A percentile compares a stretch with the other conserved stretches of the same genome.
Evolutionary conservation across 2,888 invertebrate species (phyloP).

Genomic region (Cybosia mesomella): DNA sequence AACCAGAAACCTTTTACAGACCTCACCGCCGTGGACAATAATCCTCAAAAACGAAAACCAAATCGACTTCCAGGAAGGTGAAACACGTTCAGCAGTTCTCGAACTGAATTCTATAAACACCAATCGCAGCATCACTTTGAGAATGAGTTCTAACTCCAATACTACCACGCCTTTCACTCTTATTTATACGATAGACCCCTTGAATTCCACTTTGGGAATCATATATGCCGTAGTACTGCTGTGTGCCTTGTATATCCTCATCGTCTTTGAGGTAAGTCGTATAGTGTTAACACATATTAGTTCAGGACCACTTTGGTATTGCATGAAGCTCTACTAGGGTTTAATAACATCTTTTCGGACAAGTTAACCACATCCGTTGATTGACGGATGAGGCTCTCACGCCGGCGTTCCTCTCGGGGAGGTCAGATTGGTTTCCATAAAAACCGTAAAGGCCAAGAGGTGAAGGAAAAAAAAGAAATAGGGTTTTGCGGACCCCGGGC

Average conservation of each 20-base stretch:
- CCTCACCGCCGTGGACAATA: constrained; percentile 87
- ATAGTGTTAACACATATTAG: too few species aligned
- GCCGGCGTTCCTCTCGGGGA: too few species aligned
- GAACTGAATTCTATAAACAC: constrained; percentile 46
- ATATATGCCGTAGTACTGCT: constrained; percentile 26
- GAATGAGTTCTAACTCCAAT: constrained; percentile 15
- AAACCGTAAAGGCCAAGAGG: too few species aligned
- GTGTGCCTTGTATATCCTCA: constrained; percentile 23
- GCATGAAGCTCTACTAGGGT: too few species aligned
- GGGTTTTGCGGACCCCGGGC: too few species aligned
- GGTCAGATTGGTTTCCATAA: too few species aligned
- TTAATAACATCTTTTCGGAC: background rate
- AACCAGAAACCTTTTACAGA: constrained; percentile 51
- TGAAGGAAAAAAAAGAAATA: too few species aligned
- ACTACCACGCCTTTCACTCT: constrained; percentile 27
- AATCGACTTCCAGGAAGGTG: constrained; percentile 86
- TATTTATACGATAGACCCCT: constrained; percentile 25
- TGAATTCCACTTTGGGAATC: constrained; percentile 22
- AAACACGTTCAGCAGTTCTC: constrained; percentile 75
- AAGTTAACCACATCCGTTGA: too few species aligned
- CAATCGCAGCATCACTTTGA: constrained; percentile 13
- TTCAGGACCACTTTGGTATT: too few species aligned
- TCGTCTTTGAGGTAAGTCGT: constrained; percentile 28
- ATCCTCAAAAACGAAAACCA: constrained; percentile 86
- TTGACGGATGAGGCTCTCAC: too few species aligned